These are phyloP conservation scores for Ellobium chinense DNA, from an alignment of 2,888 invertebrate genomes.

Conservation along the genomic window DNA sequence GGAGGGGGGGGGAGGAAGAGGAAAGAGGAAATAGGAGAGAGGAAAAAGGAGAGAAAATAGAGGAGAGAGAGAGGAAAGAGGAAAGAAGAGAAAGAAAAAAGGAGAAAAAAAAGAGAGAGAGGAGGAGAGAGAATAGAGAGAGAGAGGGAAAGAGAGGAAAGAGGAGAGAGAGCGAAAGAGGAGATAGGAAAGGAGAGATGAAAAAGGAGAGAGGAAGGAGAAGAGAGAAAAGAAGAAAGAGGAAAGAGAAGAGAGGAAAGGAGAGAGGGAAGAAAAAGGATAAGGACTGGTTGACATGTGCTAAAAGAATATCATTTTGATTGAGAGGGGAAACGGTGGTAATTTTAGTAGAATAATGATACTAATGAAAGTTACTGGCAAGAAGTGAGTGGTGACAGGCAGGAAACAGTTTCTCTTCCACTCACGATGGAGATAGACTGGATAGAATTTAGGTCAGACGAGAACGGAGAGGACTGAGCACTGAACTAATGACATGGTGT, in stretches of 20 bases:
- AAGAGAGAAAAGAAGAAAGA: conserved; percentile 7
- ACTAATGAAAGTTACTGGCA: too few relatives aligned
- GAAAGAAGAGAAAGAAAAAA: conserved; percentile 6
- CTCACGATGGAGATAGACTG: too few relatives aligned
- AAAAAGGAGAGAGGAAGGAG: background rate
- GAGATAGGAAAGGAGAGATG: background rate
- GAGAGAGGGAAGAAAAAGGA: background rate
- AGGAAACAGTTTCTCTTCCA: too few relatives aligned
- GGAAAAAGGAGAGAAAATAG: background rate
- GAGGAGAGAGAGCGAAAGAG: background rate
- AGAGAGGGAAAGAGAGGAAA: background rate
- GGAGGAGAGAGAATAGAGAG: background rate
- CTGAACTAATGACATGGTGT: too few relatives aligned
- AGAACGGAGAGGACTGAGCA: too few relatives aligned
- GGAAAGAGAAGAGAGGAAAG: background rate
- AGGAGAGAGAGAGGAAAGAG: background rate
- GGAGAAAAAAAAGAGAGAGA: background rate
- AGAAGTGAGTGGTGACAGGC: too few relatives aligned
- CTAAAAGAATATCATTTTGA: too few relatives aligned
- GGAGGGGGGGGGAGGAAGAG: background rate
- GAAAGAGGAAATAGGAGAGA: background rate
- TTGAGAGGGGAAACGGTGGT: too few relatives aligned
- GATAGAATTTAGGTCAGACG: too few relatives aligned
- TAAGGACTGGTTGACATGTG: too few relatives aligned
- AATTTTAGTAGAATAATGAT: too few relatives aligned